These are phyloP conservation scores for Crossaster papposus DNA, from an alignment of 53 echinoderm and acorn worm genomes.

Conservation along the genomic window DNA sequence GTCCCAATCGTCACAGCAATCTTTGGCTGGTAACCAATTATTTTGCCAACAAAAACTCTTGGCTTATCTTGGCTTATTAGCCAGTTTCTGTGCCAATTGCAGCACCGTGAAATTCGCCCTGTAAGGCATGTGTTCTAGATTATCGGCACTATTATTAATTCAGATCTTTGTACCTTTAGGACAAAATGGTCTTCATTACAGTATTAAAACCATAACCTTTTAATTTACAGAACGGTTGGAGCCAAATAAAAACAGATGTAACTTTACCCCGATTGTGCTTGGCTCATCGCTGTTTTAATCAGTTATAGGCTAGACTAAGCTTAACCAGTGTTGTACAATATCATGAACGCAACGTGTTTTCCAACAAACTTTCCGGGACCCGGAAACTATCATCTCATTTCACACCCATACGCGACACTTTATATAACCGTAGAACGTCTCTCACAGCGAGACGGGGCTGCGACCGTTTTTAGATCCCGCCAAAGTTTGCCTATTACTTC, in stretches of 20 bases:
- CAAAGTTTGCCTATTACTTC: neutral
- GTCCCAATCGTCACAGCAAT: too few species aligned
- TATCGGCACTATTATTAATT: neutral
- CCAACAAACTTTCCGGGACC: neutral
- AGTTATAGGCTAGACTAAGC: neutral
- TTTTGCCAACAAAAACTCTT: too few species aligned
- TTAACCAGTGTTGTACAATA: neutral
- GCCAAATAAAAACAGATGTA: neutral
- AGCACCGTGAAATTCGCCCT: neutral
- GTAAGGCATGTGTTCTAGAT: neutral
- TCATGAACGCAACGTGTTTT: neutral
- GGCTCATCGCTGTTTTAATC: neutral
- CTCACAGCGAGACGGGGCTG: neutral
- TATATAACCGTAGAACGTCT: neutral
- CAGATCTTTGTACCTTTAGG: neutral
- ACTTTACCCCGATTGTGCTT: neutral
- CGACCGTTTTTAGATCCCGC: neutral
- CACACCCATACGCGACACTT: neutral
- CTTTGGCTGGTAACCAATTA: too few species aligned
- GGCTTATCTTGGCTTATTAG: too few species aligned
- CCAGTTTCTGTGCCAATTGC: too few species aligned
- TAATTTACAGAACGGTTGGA: neutral
- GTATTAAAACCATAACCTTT: neutral
- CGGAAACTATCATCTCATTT: neutral
- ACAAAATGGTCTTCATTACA: neutral